These are phyloP conservation scores for Globicephala melas DNA, from an alignment of 2,113 vertebrate species.

Conservation along the genomic window DNA sequence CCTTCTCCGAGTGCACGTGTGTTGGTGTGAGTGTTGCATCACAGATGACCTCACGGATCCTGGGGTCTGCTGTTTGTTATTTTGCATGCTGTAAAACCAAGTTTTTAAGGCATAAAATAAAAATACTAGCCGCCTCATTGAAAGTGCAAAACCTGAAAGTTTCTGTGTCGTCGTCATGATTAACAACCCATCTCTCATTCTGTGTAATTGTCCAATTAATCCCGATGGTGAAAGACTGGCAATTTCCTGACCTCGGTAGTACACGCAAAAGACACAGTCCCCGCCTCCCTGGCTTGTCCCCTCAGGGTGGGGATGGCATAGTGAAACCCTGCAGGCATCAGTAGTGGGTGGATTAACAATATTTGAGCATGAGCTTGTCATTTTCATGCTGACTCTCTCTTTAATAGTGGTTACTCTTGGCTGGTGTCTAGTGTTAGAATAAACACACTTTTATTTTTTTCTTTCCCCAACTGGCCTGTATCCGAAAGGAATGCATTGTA, in stretches of 20 bases:
- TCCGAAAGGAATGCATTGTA: conserved; percentile 84
- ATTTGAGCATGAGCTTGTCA: conserved; percentile 85
- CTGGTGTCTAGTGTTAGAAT: conserved; percentile 84
- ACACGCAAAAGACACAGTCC: conserved; percentile 56
- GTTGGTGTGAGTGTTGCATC: conserved; percentile 76
- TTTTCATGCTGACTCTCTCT: conserved; percentile 83
- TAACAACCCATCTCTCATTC: conserved; percentile 48
- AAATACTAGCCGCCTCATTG: conserved; percentile 77
- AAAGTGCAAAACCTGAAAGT: conserved; percentile 41
- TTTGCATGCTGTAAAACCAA: conserved; percentile 81
- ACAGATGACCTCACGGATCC: conserved; percentile 66
- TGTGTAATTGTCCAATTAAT: conserved; percentile 54
- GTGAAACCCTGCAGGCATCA: conserved; percentile 74
- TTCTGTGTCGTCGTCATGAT: conserved; percentile 53
- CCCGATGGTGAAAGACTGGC: conserved; percentile 13
- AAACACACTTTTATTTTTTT: conserved; percentile 73
- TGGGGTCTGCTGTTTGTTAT: conserved; percentile 80
- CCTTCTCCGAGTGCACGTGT: conserved; percentile 73
- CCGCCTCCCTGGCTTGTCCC: conserved; percentile 35
- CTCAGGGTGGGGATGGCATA: conserved; percentile 67
- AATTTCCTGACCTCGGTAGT: conserved; percentile 20
- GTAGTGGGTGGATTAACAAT: conserved; percentile 77
- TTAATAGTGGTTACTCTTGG: conserved; percentile 82
- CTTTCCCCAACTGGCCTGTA: conserved; percentile 61
- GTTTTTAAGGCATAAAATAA: conserved; percentile 73